Evolutionary conservation across 2,113 vertebrate genomes (phyloP), one percentile per base, ranked within the genome.

Genomic region (Nymphicus hollandicus): DNA sequence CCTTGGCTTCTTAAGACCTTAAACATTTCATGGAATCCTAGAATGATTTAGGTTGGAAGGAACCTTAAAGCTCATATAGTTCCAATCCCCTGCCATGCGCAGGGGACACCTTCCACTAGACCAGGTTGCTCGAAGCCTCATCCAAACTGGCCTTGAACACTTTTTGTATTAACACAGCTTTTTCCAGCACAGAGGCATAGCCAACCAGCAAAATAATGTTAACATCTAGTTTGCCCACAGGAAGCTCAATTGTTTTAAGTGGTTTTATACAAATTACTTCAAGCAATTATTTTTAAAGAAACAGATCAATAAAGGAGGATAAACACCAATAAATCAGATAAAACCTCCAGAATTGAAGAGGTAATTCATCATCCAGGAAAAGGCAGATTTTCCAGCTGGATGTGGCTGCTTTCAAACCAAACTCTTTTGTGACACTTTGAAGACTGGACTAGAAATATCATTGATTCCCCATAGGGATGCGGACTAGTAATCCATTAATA

Each of bases 401-500:
- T 17, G 24, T 68, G 78, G 66, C 86, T 60, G 71, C 91, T 95
- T 91, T 96, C 72, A 95, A 92, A 80, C 27, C 77, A 43, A 87
- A 91, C n/a, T 92, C 77, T 82, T 92, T 72, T 81, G 86, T 79
- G 61, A 79, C 47, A 65, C 80, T 95, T 91, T 92, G 83, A 97
- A 95, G 93, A 81, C 65, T 70, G 70, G 77, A 88, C 70, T 90
- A 68, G 85, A 96, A 95, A 95, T 71, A 95, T 71, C 93, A 73
- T 0, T 29, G 70, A 79, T 89, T 89, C 87, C 88, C 92, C 77
- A 82, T 0, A 76, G 93, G 91, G 92, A 76, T 2, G 2, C 2
- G 13, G 44, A 74, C 72, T 91, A 86, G 88, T 94, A 92, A 96
- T 93, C 81, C 86, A 91, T 83, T 96, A 93, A 96, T 14, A 76